Base-by-base conservation (phyloP, 2,888 invertebrate genomes). In the Ophion ellenae region DNA sequence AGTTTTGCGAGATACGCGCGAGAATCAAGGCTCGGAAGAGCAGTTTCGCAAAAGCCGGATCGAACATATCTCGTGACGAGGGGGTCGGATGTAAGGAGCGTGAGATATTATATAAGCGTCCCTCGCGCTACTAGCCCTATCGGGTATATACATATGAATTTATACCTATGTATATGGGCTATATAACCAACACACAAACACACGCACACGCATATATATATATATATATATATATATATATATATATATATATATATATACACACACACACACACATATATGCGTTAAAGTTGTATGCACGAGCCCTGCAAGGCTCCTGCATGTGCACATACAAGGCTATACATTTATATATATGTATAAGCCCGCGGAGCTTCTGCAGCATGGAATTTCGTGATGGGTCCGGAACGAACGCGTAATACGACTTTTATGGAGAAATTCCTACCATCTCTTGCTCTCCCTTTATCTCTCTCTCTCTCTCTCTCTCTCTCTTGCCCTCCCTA, bases 371-470 rank as follows among this genome's bases (percentile, higher is more conserved):
- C 83, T 83, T 73, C 66, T 66, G 79, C 87, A 85, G 89, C 87
- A 89, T 87, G 90, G 92, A 92, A 92, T 93, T 91, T 91, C 90
- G 90, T 90, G 90, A 90, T 89, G 89, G 91, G 91, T 91, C 92
- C 91, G 93, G 92, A 92, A 92, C 93, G 93, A 93, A 93, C 92
- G 91, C 89, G 92, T 93, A 93, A 93, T 93, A 92, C 92, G 92
- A 93, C 92, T 93, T 93, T 93, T 93, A 93, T 93, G 93, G 91
- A 90, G 90, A 91, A 88, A 88, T 88, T 88, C 86, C 82, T 84
- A 79, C 84, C 67, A 75, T 70, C 84, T 86, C 64, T 53, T n/a
- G 69, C 86, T 86, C 64, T 45, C 32, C 47, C 64, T 53, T 28
- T 57, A 47, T 57, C 28, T 71, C 71, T 79, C 79, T 59, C 70